A percentile compares a stretch with the other conserved stretches of the same genome.
These are phyloP conservation scores for Teinopalpus imperialis DNA, from an alignment of 2,888 invertebrate genomes.

Conservation along the genomic window DNA sequence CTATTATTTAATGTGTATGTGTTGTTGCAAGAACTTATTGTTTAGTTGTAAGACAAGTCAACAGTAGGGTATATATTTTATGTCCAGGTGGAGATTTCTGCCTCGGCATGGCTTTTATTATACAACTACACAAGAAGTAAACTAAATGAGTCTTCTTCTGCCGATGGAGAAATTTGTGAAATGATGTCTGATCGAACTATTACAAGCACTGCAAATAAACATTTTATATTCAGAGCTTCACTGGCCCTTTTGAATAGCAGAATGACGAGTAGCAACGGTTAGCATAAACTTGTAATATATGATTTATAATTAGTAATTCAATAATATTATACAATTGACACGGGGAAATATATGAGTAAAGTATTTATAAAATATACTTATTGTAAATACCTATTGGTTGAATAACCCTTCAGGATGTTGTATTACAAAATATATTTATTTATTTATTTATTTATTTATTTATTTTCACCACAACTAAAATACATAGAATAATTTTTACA, in stretches of 20 bases:
- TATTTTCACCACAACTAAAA: too few species aligned
- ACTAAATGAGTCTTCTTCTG: slow-evolving; percentile 29
- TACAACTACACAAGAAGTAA: slow-evolving; percentile 38
- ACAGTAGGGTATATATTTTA: slow-evolving; percentile 25
- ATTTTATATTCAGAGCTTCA: slow-evolving; percentile 42
- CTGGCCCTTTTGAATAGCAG: slow-evolving; percentile 44
- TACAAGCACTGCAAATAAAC: slow-evolving; percentile 27
- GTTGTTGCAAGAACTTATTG: too few species aligned
- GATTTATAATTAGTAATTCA: not conserved
- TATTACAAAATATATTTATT: too few species aligned
- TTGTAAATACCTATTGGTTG: too few species aligned
- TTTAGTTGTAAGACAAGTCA: too few species aligned
- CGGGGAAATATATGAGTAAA: too few species aligned
- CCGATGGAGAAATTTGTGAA: slow-evolving; percentile 35
- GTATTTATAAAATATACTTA: too few species aligned
- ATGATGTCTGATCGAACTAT: slow-evolving; percentile 24
- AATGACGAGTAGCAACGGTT: slow-evolving; percentile 39
- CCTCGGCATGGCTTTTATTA: slow-evolving; percentile 46
- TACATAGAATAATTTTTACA: too few species aligned
- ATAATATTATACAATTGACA: too few species aligned
- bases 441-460: too few species aligned
- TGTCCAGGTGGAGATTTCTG: slow-evolving; percentile 44
- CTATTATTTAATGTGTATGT: too few species aligned
- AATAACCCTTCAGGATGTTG: too few species aligned
- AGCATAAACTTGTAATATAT: slow-evolving; percentile 31